Evolutionary conservation across 2,113 vertebrate genomes (phyloP).

Genomic region (Silurus meridionalis): DNA sequence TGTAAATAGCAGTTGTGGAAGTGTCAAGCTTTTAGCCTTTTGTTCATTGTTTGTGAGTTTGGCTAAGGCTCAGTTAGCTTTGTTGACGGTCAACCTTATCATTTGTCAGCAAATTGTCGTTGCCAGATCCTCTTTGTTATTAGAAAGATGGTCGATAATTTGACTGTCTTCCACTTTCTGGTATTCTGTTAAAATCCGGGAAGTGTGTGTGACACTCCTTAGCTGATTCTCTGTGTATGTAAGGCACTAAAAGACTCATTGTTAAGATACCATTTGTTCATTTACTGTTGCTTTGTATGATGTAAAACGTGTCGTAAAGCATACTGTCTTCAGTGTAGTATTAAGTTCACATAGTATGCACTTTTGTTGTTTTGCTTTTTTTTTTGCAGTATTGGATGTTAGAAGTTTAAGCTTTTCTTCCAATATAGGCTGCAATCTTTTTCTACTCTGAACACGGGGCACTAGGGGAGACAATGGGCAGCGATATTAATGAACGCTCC

Average conservation of each 20-base stretch:
- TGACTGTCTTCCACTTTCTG: neutral
- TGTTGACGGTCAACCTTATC: slow-evolving; percentile 6
- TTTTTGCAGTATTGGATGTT: slow-evolving; percentile 26
- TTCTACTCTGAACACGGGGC: slow-evolving; percentile 59
- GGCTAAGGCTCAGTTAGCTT: neutral
- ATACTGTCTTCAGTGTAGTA: neutral
- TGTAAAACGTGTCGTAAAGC: neutral
- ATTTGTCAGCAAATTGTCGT: slow-evolving; percentile 28
- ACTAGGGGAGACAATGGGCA: slow-evolving; percentile 65
- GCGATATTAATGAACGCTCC: slow-evolving; percentile 69
- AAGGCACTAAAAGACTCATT: neutral
- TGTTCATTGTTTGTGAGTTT: slow-evolving; percentile 38
- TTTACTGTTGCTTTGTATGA: neutral
- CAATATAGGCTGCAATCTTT: slow-evolving; percentile 56
- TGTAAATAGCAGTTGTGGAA: slow-evolving; percentile 35
- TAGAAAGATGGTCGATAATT: slow-evolving; percentile 25
- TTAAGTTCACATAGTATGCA: slow-evolving; percentile 22
- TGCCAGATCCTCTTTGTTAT: slow-evolving; percentile 26
- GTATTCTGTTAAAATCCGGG: neutral
- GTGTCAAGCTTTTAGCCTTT: slow-evolving; percentile 33
- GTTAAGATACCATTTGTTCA: neutral
- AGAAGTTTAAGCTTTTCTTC: slow-evolving; percentile 57
- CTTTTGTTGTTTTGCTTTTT: neutral
- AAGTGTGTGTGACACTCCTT: slow-evolving; percentile 12
- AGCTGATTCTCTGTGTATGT: neutral